Base-by-base conservation (phyloP, 2,113 vertebrate species). In the Theristicus caerulescens region DNA sequence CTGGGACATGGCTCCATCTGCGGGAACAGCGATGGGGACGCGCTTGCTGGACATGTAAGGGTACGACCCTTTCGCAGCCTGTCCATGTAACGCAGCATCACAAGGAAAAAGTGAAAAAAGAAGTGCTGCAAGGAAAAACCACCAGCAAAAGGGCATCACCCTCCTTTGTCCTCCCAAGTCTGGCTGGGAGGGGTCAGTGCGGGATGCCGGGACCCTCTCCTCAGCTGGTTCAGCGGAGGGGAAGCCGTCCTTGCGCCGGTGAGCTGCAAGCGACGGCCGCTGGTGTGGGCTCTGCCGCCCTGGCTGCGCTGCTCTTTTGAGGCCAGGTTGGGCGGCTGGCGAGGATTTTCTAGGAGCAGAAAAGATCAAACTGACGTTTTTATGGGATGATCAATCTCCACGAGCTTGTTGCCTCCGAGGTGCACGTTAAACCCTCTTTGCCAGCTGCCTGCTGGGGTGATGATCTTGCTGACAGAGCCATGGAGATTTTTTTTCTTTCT, bases 361-460 rank as follows among this genome's bases (percentile, higher is more conserved):
- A 62, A 52, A 79, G 80, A 90, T 95, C 80, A 91, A 82, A 90
- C 36, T 88, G 94, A 74, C 4, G 0, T 84, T 94, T 94, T 84
- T 74, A 70, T 92, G 86, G 72, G 72, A 34, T 90, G 83, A 93
- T 95, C 92, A 66, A 46, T 94, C 94, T 81, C 88, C 6, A 11
- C 3, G 47, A 89, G 81, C 88, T 76, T 83, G 85, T 83, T 90
- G 79, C 92, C 86, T 83, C 59, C 83, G 29, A 91, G 91, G 83
- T 92, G 88, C 1, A 1, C 0, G 0, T 74, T 70, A 64, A 95
- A 86, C n/a, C 89, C 72, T 90, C 93, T 92, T 51, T 96, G 79
- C 92, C 90, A 92, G 90, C 93, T 96, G 92, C 87, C 87, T 92
- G 71, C 87, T 82, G 84, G 62, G 86, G 65, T 15, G 85, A 71